Conservation (phyloP, 2,888 invertebrate species). For the Hyalella azteca region DNA sequence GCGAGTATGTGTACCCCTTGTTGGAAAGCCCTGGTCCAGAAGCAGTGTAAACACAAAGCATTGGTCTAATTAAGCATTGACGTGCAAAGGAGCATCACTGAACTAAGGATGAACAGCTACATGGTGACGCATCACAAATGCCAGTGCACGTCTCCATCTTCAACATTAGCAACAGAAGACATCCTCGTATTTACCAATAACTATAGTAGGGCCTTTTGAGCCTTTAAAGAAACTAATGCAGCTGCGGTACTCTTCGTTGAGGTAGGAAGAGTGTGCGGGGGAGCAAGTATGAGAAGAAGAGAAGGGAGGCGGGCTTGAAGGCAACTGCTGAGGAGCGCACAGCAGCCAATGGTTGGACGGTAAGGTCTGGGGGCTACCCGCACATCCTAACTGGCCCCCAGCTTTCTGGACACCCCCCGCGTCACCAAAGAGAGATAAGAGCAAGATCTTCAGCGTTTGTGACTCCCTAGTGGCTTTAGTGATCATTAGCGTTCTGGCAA, state of each 20-base stretch:
- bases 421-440: neutral
- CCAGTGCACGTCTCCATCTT: too few species aligned
- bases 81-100: too few species aligned
- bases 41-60: too few species aligned
- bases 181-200: constrained; percentile 24
- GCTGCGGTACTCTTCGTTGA: constrained; percentile 28
- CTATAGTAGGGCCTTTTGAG: constrained; percentile 32
- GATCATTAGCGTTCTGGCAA: too few species aligned
- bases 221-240: constrained; percentile 34
- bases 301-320: constrained; percentile 15
- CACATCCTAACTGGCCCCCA: neutral
- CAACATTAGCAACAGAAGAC: too few species aligned
- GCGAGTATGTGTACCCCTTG: too few species aligned
- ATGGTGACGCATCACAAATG: too few species aligned
- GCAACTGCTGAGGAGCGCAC: constrained; percentile 20
- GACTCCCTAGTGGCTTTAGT: too few species aligned
- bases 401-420: neutral
- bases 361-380: neutral
- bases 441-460: too few species aligned
- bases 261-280: constrained; percentile 25
- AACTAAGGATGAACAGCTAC: too few species aligned
- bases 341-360: constrained; percentile 15
- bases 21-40: too few species aligned
- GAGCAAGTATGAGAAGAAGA: neutral
- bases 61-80: too few species aligned